A percentile compares a stretch with the other conserved stretches of the same genome.
Evolutionary conservation across 2,113 vertebrate genomes (phyloP).

Genomic region (Albula glossodonta): DNA sequence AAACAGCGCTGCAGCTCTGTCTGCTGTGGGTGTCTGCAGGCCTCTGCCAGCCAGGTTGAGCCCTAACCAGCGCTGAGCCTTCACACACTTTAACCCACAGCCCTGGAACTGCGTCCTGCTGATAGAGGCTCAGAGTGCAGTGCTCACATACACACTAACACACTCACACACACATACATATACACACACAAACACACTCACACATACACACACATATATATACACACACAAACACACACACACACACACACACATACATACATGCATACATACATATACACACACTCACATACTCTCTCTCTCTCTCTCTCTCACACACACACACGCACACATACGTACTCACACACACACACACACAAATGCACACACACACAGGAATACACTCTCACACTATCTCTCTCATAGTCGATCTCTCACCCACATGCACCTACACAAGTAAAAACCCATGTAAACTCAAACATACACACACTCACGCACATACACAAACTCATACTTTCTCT

Average conservation of each 20-base stretch:
- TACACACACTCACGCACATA: not conserved
- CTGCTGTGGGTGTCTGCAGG: not conserved
- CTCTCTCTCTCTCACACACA: not conserved
- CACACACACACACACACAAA: not conserved
- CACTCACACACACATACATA: too few species aligned
- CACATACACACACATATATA: too few species aligned
- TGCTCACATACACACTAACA: too few species aligned
- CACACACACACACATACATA: too few species aligned
- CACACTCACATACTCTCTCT: not conserved
- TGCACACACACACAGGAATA: not conserved
- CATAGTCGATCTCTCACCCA: too few species aligned
- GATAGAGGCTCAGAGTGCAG: too few species aligned
- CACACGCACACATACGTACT: not conserved
- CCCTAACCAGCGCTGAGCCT: not conserved
- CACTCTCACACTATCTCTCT: not conserved
- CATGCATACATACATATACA: not conserved
- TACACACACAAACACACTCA: too few species aligned
- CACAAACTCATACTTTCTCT: not conserved
- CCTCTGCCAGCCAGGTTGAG: not conserved
- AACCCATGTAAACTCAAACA: not conserved
- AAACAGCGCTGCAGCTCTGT: not conserved
- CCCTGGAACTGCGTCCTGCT: too few species aligned
- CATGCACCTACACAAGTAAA: not conserved
- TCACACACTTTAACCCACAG: not conserved
- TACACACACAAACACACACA: too few species aligned